phyloP scores from a whole-genome alignment of 2,113 vertebrate genomes.

The Callopanchax toddi region DNA sequence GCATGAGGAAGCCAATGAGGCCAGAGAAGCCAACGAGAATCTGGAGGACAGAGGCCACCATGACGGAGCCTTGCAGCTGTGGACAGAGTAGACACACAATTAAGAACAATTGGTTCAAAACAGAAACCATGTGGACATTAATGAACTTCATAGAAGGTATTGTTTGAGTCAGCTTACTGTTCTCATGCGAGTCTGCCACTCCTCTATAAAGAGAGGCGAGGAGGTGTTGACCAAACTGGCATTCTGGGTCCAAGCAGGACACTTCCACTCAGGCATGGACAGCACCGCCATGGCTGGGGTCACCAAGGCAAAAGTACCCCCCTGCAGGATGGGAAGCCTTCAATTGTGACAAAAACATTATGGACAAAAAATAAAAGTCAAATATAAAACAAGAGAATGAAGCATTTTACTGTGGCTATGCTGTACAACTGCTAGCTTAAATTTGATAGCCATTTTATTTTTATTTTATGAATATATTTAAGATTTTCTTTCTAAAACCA shows the following conservation, averaged over 20 bases:
- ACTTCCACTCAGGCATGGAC: slow-evolving; percentile 86
- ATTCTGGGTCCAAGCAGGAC: slow-evolving; percentile 90
- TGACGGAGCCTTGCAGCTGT: slow-evolving; percentile 92
- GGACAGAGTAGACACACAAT: slow-evolving; percentile 21
- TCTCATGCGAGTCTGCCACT: slow-evolving; percentile 90
- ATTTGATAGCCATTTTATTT: no score
- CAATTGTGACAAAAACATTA: slow-evolving; percentile 4
- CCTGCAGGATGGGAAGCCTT: slow-evolving; percentile 94
- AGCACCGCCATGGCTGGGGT: slow-evolving; percentile 88
- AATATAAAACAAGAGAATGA: no score
- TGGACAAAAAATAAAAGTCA: no score
- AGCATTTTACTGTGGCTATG: no score
- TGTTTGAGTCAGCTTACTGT: slow-evolving; percentile 77
- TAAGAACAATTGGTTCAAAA: no score
- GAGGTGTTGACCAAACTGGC: slow-evolving; percentile 85
- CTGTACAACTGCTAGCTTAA: no score
- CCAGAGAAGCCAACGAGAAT: slow-evolving; percentile 92
- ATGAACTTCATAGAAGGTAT: not conserved
- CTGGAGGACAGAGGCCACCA: slow-evolving; percentile 92
- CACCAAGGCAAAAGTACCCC: slow-evolving; percentile 88
- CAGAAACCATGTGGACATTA: not conserved
- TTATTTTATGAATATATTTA: no score
- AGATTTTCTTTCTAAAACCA: no score
- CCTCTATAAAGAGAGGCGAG: slow-evolving; percentile 85
- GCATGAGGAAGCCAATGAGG: slow-evolving; percentile 90